Percentiles rank a stretch among this genome's conserved stretches.
Conservation (phyloP, 1,140 invertebrate genomes). For the Drosophila nikananu region DNA sequence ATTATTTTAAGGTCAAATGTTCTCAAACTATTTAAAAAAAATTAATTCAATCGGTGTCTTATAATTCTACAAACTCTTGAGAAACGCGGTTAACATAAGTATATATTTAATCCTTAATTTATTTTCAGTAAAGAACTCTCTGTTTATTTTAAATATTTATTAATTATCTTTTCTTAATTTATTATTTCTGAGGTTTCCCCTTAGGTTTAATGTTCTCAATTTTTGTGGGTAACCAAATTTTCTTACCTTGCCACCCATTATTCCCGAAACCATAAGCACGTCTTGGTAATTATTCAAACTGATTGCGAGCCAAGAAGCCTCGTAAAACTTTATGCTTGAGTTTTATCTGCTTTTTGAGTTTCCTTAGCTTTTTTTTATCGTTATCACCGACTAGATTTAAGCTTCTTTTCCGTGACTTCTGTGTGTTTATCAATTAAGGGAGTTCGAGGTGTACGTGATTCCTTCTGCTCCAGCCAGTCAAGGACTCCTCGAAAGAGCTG, state of each 20-base stretch:
- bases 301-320: constrained; percentile 52
- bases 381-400: constrained; percentile 67
- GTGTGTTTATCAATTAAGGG: constrained; percentile 66
- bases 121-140: too few relatives aligned
- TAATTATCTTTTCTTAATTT: fast-evolving
- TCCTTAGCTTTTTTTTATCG: constrained; percentile 45
- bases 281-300: constrained; percentile 78
- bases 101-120: too few relatives aligned
- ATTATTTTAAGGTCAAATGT: neutral
- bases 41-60: too few relatives aligned
- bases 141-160: too few relatives aligned
- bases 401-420: constrained; percentile 65
- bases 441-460: constrained; percentile 52
- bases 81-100: too few relatives aligned
- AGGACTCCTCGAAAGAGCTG: constrained; percentile 19
- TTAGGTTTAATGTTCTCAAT: neutral
- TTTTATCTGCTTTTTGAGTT: constrained; percentile 69
- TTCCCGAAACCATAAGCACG: constrained; percentile 37
- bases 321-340: constrained; percentile 69
- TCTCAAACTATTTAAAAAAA: neutral
- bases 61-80: too few relatives aligned
- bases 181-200: neutral
- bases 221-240: neutral
- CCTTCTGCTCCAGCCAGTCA: neutral
- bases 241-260: constrained; percentile 7